Evolutionary conservation across 2,888 invertebrate genomes (phyloP).

Genomic region (Sinohyriopsis cumingii): DNA sequence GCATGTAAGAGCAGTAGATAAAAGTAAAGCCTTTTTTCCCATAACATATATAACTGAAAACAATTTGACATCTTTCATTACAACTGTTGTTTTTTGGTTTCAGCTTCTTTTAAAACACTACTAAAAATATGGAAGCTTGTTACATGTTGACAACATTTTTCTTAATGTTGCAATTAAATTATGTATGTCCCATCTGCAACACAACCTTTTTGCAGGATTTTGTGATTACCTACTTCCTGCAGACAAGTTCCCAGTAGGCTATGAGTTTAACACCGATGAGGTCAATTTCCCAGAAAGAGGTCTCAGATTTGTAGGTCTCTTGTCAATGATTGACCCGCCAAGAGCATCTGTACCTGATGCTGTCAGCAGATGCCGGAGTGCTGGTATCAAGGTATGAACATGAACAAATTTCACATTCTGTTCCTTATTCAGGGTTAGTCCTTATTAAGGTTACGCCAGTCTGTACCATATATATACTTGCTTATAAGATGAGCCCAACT

Average conservation of each 20-base stretch:
- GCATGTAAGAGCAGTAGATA: no score
- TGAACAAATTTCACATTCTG: not conserved
- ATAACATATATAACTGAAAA: no score
- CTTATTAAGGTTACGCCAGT: not conserved
- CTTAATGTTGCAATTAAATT: no score
- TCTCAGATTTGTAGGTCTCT: constrained; percentile 91
- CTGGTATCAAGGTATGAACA: constrained; percentile 84
- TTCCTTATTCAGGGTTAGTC: not conserved
- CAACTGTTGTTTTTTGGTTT: no score
- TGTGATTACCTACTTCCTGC: constrained; percentile 92
- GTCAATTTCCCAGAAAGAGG: constrained; percentile 87
- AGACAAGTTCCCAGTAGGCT: constrained; percentile 92
- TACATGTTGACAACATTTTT: no score
- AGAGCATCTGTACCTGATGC: constrained; percentile 98
- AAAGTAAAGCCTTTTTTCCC: no score
- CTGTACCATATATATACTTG: no score
- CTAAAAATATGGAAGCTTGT: no score
- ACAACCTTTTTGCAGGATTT: constrained; percentile 77
- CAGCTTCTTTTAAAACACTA: no score
- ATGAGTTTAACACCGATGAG: constrained; percentile 83
- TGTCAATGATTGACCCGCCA: constrained; percentile 99
- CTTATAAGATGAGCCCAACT: no score
- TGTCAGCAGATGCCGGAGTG: constrained; percentile 95
- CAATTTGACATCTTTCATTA: no score
- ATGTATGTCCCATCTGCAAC: no score